Evolutionary conservation across 2,113 vertebrate species (phyloP).

Genomic region (Cinclus mexicanus): DNA sequence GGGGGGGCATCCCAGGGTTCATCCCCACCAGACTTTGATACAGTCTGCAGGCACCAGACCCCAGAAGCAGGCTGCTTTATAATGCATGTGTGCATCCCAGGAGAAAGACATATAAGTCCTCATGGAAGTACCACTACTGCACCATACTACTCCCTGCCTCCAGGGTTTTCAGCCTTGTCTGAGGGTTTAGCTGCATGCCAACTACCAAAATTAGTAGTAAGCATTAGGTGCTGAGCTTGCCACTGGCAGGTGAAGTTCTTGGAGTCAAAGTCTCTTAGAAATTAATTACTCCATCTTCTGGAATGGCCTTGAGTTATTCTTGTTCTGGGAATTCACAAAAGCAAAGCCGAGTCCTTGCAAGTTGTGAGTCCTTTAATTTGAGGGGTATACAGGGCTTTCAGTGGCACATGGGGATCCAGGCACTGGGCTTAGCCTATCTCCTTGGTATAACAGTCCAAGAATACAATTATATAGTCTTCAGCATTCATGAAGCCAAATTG

Average conservation of each 20-base stretch:
- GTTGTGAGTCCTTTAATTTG: background rate
- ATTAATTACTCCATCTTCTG: background rate
- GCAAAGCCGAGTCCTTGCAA: background rate
- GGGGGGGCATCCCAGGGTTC: rapidly evolving
- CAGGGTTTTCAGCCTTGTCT: background rate
- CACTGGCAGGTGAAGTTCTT: background rate
- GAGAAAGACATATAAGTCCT: background rate
- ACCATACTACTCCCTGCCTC: background rate
- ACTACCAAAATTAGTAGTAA: background rate
- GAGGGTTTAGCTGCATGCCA: background rate
- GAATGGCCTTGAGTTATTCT: background rate
- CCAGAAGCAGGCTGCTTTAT: background rate
- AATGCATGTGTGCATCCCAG: background rate
- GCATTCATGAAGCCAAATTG: background rate
- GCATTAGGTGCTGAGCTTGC: background rate
- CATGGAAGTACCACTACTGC: background rate
- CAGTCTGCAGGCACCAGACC: background rate
- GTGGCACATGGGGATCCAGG: background rate
- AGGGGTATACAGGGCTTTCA: background rate
- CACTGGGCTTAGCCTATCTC: background rate
- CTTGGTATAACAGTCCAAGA: background rate
- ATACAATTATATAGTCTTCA: background rate
- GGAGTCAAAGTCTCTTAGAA: background rate
- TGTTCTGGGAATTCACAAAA: background rate
- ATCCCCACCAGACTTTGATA: background rate